These are phyloP conservation scores for Oscheius sp. DNA, from an alignment of 2,888 invertebrate genomes.

Conservation along the genomic window DNA sequence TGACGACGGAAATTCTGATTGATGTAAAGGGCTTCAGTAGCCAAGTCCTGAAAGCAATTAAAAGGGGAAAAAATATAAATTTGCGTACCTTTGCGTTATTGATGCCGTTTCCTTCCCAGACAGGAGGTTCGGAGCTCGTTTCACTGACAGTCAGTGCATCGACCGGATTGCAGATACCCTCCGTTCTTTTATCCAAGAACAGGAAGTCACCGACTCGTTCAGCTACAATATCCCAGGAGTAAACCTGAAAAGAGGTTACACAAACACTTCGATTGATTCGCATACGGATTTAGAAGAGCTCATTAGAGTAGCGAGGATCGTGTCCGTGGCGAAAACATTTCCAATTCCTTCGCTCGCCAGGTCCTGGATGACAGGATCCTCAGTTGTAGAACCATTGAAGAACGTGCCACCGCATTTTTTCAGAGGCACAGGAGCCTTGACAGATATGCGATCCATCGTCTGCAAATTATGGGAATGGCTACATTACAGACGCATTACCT, in stretches of 20 bases:
- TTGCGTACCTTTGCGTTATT: slow-evolving; percentile 84
- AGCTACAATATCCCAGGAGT: slow-evolving; percentile 99
- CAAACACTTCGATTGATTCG: too few relatives aligned
- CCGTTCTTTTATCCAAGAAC: slow-evolving; percentile 95
- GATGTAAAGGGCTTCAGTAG: slow-evolving; percentile 96
- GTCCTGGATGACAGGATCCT: slow-evolving; percentile 94
- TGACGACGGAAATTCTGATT: slow-evolving; percentile 99
- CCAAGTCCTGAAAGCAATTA: slow-evolving; percentile 77
- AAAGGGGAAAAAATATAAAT: too few relatives aligned
- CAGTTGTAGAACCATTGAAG: slow-evolving; percentile 91
- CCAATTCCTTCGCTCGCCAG: slow-evolving; percentile 74
- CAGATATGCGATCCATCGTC: slow-evolving; percentile 92
- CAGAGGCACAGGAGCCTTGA: slow-evolving; percentile 82
- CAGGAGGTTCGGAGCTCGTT: slow-evolving; percentile 96
- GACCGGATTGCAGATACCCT: slow-evolving; percentile 68
- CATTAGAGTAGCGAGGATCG: slow-evolving; percentile 97
- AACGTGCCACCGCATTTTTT: slow-evolving; percentile 95
- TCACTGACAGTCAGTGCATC: slow-evolving; percentile 96
- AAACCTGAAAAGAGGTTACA: slow-evolving; percentile 77
- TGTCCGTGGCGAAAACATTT: slow-evolving; percentile 94
- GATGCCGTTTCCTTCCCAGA: slow-evolving; percentile 91
- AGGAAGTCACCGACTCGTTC: slow-evolving; percentile 81
- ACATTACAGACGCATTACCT: slow-evolving; percentile 74
- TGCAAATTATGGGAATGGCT: slow-evolving; percentile 2
- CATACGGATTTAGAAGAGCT: slow-evolving; percentile 88